Evolutionary conservation across 2,797 vertebrate species (phyloP).

Genomic region (Epinephelus awoara): DNA sequence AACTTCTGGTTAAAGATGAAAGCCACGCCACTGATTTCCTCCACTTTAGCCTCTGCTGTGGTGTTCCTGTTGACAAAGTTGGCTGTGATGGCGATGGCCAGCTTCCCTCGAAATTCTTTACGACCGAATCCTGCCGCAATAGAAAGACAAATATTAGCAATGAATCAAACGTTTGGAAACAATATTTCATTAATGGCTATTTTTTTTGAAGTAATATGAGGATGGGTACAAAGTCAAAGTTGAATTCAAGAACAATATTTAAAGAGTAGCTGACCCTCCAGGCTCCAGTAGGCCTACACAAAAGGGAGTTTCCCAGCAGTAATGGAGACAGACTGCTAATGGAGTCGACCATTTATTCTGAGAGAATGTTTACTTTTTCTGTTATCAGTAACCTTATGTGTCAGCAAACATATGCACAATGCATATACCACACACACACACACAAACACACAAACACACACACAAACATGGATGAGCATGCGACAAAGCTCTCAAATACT

Average conservation of each 20-base stretch:
- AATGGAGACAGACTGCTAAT: not conserved
- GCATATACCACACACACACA: not conserved
- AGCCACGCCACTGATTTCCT: conserved; percentile 98
- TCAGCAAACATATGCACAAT: conserved; percentile 4
- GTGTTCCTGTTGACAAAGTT: conserved; percentile 99
- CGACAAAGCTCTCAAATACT: conserved; percentile 5
- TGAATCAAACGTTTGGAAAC: not conserved
- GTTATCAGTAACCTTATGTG: not conserved
- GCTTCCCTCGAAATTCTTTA: conserved; percentile 97
- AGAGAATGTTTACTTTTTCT: not conserved
- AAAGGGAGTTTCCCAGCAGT: not conserved
- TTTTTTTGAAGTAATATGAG: not conserved
- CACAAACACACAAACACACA: not conserved
- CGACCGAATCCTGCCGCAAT: conserved; percentile 90
- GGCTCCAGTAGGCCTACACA: not conserved
- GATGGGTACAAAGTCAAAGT: not conserved
- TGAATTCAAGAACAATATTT: not conserved
- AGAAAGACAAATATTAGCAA: not conserved
- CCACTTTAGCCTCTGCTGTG: conserved; percentile 97
- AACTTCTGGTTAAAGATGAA: conserved; percentile 99
- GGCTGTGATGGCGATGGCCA: conserved; percentile 98
- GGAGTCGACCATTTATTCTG: not conserved
- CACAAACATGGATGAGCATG: not conserved
- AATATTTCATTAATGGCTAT: not conserved
- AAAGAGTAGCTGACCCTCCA: not conserved